Evolutionary conservation across 2,888 invertebrate genomes (phyloP), one percentile per base, ranked within the genome.

Genomic region (Arrhopalites spinosus): DNA sequence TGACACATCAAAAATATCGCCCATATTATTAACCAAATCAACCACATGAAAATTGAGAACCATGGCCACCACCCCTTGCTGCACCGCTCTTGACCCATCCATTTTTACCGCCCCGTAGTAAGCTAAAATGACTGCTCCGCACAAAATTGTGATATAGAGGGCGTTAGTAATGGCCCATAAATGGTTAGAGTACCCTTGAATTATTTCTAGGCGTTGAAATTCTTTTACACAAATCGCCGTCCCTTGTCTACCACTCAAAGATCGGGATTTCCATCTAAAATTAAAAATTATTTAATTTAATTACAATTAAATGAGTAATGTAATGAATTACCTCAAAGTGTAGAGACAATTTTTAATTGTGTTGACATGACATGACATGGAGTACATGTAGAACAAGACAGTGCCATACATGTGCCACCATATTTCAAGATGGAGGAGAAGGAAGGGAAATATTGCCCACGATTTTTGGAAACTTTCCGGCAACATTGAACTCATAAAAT

Each of bases 81-180:
- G 68, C 2, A 50, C 43, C 27, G 68, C 68, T 15, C 68, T 7
- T 50, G 47, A n/a, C 13, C 50, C 50, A 5, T 25, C 68, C 23
- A 47, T 23, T n/a, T 15, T 7, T 2, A 68, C 50, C 1, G 68
- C 7, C 15, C 68, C 68, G 20, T 36, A 50, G 15, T 7, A 68
- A 20, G 25, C 50, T 2, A 47, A 25, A 50, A 45, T 47, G 13
- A 45, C 45, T 2, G 23, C 50, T 13, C 3, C 1, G 27, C 47
- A 8, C 3, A 47, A 11, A 1, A 45, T 15, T 2, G 43, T n/a
- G 25, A 47, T 50, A 27, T 27, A 68, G 1, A 68, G 2, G 17
- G 43, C 68, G 15, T 25, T 68, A 1, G 68, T 50, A 2, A 29
- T 68, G 8, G 36, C 20, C 68, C 68, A 68, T 2, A 68, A 13